Evolutionary conservation across 2,113 vertebrate genomes (phyloP), one percentile per base, ranked within the genome.

Genomic region (Astur gentilis): DNA sequence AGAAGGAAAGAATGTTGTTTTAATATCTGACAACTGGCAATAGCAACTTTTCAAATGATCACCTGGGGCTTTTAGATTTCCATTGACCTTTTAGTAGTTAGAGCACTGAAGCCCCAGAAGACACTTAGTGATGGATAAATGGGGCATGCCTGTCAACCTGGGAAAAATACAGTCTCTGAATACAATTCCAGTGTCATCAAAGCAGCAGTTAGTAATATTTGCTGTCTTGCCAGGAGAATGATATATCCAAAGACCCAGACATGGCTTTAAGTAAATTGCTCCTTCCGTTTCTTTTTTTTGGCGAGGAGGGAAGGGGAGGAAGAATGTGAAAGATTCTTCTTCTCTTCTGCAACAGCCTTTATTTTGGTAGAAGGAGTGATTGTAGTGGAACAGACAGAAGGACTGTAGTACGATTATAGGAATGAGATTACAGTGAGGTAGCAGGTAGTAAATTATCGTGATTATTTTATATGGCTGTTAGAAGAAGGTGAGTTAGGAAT

Each of bases 1-100:
- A 66, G 47, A 80, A 80, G 42, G 66, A 83, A 93, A 73, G 66
- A 77, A 77, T 92, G 42, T 49, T 81, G 71, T 70, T 93, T 86
- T 87, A 93, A 3, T 88, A 83, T 57, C 21, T 81, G 85, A 90
- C 54, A 36, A 47, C 22, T 93, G 83, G 47, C 60, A 89, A 32
- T n/a, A 75, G 22, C 89, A 64, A 64, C 77, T 84, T 82, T 91
- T 75, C 34, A 89, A 45, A 76, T 64, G 47, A 65, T 61, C 69
- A 76, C 60, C 57, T 21, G 15, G 52, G 88, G 69, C 72, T 93
- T 91, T 89, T 84, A 87, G 34, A 54, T 92, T 97, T 93, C 83
- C 80, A 75, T 19, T 93, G 89, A 69, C 92, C 15, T 90, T 83
- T 54, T 47, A 29, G 45, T 16, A 95, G 73, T 47, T 62, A 84